Evolutionary conservation across 2,113 vertebrate species (phyloP).

Genomic region (Ia io): DNA sequence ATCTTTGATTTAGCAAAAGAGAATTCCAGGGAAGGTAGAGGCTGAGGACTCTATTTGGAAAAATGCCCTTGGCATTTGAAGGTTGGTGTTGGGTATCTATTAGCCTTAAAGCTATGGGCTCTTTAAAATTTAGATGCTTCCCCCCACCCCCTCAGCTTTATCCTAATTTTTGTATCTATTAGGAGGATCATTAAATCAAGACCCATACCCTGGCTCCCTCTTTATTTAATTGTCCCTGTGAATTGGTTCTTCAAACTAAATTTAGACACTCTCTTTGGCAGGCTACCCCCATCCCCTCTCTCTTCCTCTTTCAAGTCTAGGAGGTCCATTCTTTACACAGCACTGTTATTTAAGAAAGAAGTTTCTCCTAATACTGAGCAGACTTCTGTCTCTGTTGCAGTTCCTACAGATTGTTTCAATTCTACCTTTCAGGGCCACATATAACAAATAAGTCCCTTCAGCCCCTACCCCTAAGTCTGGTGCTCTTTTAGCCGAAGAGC

Average conservation of each 20-base stretch:
- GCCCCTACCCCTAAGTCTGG: neutral
- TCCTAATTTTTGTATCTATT: neutral
- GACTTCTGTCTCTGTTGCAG: neutral
- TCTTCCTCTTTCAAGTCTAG: neutral
- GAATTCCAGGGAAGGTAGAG: neutral
- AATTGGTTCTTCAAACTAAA: neutral
- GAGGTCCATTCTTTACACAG: neutral
- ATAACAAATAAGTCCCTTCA: neutral
- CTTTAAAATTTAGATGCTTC: neutral
- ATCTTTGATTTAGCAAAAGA: neutral
- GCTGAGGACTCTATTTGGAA: neutral
- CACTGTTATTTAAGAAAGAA: neutral
- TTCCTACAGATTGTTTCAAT: neutral
- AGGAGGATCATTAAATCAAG: neutral
- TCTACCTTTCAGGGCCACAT: neutral
- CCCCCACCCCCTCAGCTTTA: neutral
- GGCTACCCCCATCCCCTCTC: neutral
- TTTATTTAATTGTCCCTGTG: neutral
- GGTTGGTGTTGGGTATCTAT: neutral
- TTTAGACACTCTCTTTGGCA: neutral
- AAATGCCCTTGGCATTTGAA: slow-evolving; percentile 17
- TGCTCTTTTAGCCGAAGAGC: neutral
- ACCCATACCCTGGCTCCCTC: neutral
- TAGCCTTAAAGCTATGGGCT: neutral
- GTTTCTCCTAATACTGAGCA: neutral